These are phyloP conservation scores for Orthosia gracilis DNA, from an alignment of 2,888 invertebrate genomes.

Conservation along the genomic window DNA sequence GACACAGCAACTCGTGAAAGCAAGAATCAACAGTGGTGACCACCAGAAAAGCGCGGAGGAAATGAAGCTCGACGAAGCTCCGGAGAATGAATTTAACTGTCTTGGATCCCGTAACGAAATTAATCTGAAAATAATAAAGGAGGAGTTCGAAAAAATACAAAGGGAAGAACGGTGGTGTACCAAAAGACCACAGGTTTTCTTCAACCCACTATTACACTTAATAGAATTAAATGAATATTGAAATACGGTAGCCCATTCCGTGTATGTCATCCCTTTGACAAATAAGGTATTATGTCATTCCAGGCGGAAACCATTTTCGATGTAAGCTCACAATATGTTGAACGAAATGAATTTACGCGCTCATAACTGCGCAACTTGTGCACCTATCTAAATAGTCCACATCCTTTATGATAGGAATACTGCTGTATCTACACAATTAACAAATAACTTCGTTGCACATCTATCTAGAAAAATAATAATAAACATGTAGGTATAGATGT, in stretches of 20 bases:
- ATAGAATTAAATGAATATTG: not conserved
- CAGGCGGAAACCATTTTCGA: conserved; percentile 22
- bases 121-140: too few relatives aligned
- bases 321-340: conserved; percentile 7
- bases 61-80: too few relatives aligned
- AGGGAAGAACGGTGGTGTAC: too few relatives aligned
- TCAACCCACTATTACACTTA: not conserved
- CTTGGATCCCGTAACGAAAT: too few relatives aligned
- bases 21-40: too few relatives aligned
- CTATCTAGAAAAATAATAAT: conserved; percentile 18
- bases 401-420: conserved; percentile 60
- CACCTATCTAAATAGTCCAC: conserved; percentile 71
- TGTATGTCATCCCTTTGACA: not conserved
- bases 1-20: too few relatives aligned
- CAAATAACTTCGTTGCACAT: conserved; percentile 36
- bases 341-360: conserved; percentile 21
- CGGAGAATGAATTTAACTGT: too few relatives aligned
- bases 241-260: not conserved
- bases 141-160: too few relatives aligned
- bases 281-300: conserved; percentile 27
- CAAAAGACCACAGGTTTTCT: not conserved
- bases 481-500: conserved; percentile 1
- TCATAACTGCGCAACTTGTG: conserved; percentile 54
- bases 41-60: too few relatives aligned
- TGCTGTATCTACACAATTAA: conserved; percentile 50